Conservation (phyloP, 2,113 vertebrate genomes). For the Synchiropus splendidus region DNA sequence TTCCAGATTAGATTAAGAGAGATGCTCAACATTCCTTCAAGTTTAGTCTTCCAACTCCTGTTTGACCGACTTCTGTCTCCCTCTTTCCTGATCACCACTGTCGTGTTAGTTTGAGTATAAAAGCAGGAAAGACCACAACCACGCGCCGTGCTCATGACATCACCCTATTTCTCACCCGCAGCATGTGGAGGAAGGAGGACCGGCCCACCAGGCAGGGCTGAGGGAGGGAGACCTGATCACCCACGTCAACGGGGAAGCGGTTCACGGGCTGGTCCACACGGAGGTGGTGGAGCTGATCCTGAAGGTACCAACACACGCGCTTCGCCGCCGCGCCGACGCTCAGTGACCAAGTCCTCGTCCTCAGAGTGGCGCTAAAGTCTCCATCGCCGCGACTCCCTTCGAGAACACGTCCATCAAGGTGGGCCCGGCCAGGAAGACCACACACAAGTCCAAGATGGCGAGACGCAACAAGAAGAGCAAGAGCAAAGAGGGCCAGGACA, state of each 20-base stretch:
- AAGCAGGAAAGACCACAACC: too few species aligned
- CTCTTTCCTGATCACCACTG: too few species aligned
- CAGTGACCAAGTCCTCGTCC: neutral
- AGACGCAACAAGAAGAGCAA: slow-evolving; percentile 93
- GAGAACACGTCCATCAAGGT: slow-evolving; percentile 98
- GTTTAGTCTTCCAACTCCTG: too few species aligned
- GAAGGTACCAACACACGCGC: slow-evolving; percentile 68
- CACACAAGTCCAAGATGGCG: slow-evolving; percentile 88
- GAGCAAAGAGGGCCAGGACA: slow-evolving; percentile 90
- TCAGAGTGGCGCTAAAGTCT: slow-evolving; percentile 92
- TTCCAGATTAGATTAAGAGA: too few species aligned
- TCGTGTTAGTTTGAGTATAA: too few species aligned
- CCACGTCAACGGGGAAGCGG: slow-evolving; percentile 89
- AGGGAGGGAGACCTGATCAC: slow-evolving; percentile 95
- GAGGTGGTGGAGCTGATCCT: slow-evolving; percentile 94
- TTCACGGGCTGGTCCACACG: slow-evolving; percentile 92
- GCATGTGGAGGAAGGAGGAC: slow-evolving; percentile 91
- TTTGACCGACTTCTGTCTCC: too few species aligned
- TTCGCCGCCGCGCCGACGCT: too few species aligned
- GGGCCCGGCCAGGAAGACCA: slow-evolving; percentile 87
- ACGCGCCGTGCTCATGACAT: too few species aligned
- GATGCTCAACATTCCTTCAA: too few species aligned
- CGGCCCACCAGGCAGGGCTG: slow-evolving; percentile 83
- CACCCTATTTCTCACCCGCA: slow-evolving; percentile 39
- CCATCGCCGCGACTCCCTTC: slow-evolving; percentile 90